Evolutionary conservation across 2,888 invertebrate genomes (phyloP).

Genomic region (Megalurothrips usitatus): DNA sequence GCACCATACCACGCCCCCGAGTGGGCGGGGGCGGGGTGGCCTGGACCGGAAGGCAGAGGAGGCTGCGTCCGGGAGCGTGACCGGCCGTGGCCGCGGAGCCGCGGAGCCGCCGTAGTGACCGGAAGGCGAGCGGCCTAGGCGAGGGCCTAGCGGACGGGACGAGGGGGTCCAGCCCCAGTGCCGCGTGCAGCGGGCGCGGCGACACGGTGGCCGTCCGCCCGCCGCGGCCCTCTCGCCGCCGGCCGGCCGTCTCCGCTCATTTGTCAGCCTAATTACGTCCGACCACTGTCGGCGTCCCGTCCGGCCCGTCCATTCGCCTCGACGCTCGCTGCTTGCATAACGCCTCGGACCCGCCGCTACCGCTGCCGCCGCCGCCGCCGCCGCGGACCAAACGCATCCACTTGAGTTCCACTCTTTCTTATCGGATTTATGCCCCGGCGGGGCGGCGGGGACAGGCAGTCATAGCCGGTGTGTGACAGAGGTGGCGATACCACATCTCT

Average conservation of each 20-base stretch:
- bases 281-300: not conserved
- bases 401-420: not conserved
- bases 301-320: not conserved
- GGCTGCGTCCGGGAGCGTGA: too few relatives aligned
- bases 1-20: too few relatives aligned
- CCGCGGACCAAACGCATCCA: not conserved
- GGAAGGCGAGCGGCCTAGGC: too few relatives aligned
- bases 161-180: too few relatives aligned
- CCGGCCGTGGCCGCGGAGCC: too few relatives aligned
- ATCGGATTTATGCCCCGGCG: not conserved
- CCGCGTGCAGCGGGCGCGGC: too few relatives aligned
- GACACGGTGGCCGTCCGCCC: not conserved
- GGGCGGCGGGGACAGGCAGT: not conserved
- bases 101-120: too few relatives aligned
- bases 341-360: not conserved
- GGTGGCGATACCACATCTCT: not conserved
- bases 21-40: too few relatives aligned
- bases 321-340: not conserved
- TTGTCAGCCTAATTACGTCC: not conserved
- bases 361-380: not conserved
- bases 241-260: not conserved
- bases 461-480: not conserved
- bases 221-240: not conserved
- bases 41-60: too few relatives aligned
- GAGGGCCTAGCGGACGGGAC: too few relatives aligned